phyloP scores from a whole-genome alignment of 2,888 invertebrate species.

The Dexiosoma caninum region DNA sequence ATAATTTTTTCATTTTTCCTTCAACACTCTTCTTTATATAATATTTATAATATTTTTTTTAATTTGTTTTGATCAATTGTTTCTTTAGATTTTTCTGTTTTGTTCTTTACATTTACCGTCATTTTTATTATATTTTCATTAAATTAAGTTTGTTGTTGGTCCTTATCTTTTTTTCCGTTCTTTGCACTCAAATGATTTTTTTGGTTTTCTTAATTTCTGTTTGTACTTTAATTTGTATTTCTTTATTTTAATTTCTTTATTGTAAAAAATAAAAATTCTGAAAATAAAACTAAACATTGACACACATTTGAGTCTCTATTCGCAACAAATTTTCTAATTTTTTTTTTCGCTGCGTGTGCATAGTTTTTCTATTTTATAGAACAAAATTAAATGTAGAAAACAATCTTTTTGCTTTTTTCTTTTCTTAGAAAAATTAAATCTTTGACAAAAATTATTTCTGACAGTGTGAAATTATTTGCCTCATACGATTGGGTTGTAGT shows the following conservation, averaged over 20 bases:
- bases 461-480: no score
- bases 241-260: not conserved
- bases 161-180: no score
- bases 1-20: not conserved
- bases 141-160: not conserved
- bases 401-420: not conserved
- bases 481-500: no score
- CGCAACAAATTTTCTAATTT: constrained; percentile 10
- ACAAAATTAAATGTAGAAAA: not conserved
- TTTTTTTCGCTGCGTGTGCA: constrained; percentile 6
- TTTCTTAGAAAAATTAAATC: no score
- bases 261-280: constrained; percentile 9
- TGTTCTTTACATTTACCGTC: not conserved
- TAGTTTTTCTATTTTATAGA: not conserved
- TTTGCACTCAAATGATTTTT: not conserved
- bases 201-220: constrained; percentile 1
- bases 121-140: not conserved
- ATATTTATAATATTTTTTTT: not conserved
- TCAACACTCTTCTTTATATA: not conserved
- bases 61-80: not conserved
- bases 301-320: constrained; percentile 32
- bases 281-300: constrained; percentile 37
- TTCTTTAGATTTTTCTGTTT: not conserved
- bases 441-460: no score
- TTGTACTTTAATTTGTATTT: not conserved